These are phyloP conservation scores for Xenopus borealis DNA, from an alignment of 2,113 vertebrate species.

Conservation along the genomic window DNA sequence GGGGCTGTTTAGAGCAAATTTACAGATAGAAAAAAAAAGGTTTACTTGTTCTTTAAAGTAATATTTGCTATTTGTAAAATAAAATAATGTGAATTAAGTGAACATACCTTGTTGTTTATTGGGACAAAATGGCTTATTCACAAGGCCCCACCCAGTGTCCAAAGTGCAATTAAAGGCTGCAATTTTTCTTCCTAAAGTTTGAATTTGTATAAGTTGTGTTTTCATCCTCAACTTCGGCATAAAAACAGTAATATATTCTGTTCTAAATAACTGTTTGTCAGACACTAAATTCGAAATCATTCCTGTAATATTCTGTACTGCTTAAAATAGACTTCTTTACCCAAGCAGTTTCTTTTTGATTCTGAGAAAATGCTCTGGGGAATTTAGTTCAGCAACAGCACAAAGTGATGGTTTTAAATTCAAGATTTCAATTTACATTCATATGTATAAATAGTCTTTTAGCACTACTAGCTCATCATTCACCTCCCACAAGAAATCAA, in stretches of 20 bases:
- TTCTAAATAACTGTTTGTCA: constrained; percentile 1
- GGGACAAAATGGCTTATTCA: no score
- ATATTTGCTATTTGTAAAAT: no score
- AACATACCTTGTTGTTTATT: no score
- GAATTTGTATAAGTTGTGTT: no score
- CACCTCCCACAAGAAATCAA: not conserved
- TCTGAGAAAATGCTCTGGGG: not conserved
- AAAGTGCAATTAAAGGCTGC: no score
- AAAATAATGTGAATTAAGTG: no score
- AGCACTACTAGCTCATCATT: not conserved
- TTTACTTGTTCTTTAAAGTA: no score
- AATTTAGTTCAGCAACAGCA: not conserved
- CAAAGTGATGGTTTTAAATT: not conserved
- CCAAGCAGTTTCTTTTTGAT: not conserved
- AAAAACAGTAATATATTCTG: not conserved
- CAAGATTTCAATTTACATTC: not conserved
- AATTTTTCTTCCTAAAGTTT: no score
- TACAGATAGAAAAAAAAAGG: no score
- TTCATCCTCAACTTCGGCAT: not conserved
- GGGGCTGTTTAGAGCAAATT: no score
- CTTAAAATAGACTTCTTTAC: not conserved
- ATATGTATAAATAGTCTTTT: not conserved
- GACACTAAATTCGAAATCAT: not conserved
- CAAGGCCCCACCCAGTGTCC: no score
- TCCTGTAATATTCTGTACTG: not conserved